Base-by-base conservation (phyloP, 2,113 vertebrate species). In the Corythoichthys intestinalis region DNA sequence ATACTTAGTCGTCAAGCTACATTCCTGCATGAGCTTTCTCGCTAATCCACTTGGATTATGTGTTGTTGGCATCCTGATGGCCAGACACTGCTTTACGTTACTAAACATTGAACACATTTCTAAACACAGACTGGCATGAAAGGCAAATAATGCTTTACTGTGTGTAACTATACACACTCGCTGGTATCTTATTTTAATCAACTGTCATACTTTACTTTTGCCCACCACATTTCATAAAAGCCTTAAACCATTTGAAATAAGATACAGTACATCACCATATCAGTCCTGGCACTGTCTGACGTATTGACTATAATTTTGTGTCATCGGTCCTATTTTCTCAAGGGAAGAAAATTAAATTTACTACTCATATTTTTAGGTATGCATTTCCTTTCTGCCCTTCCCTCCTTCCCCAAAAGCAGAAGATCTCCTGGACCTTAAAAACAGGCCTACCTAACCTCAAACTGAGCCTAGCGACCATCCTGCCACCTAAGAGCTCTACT, bases 41-140 rank as follows among this genome's bases (percentile, higher is more conserved):
- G 71, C 80, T 87, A 89, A 89, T 90, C 89, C 87, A 88, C 70
- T 76, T 82, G 87, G 85, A 89, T 89, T 85, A 87, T 69, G 82
- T 66, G 78, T 80, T 66, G 76, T 81, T 78, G 64, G 62, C 71
- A 82, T 79, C 72, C 76, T 75, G 81, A 82, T 84, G 82, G 82
- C 65, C 83, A 85, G 78, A 87, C 78, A 65, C 76, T 77, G 78
- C 84, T 75, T 84, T 81, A 64, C 84, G 75, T 81, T 78, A 12
- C 20, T 13, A 15, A 58, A 5, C 34, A 58, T 58, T 14, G 56
- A 37, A 58, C 1, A 7, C 56, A 58, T 82, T 83, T 57, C 57
- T 63, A 63, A 65, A 58, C 12, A 58, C 28, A 35, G 54, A 57
- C 34, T 57, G 56, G 12, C 56, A 34, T 37, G 56, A 58, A 58